Conservation (phyloP, 2,797 vertebrate genomes). For the Sciurus vulgaris region DNA sequence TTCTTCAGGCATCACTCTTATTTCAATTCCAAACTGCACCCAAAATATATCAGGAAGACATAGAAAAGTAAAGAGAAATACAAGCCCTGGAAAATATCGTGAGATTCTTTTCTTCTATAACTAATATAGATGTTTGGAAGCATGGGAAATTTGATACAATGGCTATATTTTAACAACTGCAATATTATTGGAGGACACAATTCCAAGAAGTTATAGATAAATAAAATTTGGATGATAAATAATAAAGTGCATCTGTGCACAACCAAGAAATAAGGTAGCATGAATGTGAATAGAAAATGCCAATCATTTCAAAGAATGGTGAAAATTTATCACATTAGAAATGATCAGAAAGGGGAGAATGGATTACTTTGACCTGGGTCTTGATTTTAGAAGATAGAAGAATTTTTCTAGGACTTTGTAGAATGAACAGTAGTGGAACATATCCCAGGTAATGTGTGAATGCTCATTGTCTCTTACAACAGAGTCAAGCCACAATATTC, state of each 20-base stretch:
- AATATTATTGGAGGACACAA: rapidly evolving
- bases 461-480: neutral
- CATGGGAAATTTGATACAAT: neutral
- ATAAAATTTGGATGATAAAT: neutral
- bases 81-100: neutral
- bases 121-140: neutral
- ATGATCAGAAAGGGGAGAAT: neutral
- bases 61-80: neutral
- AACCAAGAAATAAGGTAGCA: neutral
- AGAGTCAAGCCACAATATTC: neutral
- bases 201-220: neutral
- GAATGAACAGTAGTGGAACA: neutral
- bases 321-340: neutral
- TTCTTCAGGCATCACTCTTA: neutral
- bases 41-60: neutral
- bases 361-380: neutral
- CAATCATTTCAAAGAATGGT: neutral
- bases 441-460: neutral
- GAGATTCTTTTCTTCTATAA: neutral
- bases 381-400: neutral
- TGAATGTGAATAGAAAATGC: neutral
- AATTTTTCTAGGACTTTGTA: rapidly evolving
- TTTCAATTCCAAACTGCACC: neutral
- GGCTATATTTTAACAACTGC: neutral
- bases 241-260: neutral